Evolutionary conservation across 2,797 vertebrate species (phyloP), one percentile per base, ranked within the genome.

Genomic region (Cynodonichthys magdalenae): DNA sequence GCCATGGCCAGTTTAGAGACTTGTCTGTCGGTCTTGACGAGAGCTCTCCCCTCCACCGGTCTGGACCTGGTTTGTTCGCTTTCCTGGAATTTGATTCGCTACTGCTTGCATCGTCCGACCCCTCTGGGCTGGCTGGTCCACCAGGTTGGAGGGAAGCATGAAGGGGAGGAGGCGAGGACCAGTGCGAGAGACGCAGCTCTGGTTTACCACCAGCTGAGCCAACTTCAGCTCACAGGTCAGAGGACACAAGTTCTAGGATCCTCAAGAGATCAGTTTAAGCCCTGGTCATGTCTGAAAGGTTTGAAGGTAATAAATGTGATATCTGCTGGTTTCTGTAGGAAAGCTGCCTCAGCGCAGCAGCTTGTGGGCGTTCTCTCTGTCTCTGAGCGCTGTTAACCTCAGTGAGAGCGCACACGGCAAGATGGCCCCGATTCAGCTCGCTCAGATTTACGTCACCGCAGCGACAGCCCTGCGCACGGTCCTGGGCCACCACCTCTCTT

Each of bases 11-110:
- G 97, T 87, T 91, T 99, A 1, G 94, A 98, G 74, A 98, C 95
- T 5, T 98, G 96, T 82, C 85, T 99, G 44, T 96, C 93, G 0
- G 92, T 96, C 6, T 85, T 99, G 17, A 95, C 95, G 19, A 92
- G 98, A 74, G 95, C 95, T 0, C 90, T 98, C 19, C 97, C 98
- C 5, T 90, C 95, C 17, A 95, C 95, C 60, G 89, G 87, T 17
- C 89, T 98, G 62, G 98, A 99, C 82, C 91, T 98, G 69, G 90
- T 94, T 75, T 99, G 94, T 79, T 96, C 97, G 5, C 93, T 99
- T 12, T 96, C 95, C 80, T 99, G 98, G 98, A 98, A 99, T 0
- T 64, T 97, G 66, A 97, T 99, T 80, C 97, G 97, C 70, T 98
- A 97, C 54, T 94, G 94, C 85, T 86, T 99, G 77, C 96, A 97